These are phyloP conservation scores for Tetanocera ferruginea DNA, from an alignment of 2,888 invertebrate species.

Conservation along the genomic window DNA sequence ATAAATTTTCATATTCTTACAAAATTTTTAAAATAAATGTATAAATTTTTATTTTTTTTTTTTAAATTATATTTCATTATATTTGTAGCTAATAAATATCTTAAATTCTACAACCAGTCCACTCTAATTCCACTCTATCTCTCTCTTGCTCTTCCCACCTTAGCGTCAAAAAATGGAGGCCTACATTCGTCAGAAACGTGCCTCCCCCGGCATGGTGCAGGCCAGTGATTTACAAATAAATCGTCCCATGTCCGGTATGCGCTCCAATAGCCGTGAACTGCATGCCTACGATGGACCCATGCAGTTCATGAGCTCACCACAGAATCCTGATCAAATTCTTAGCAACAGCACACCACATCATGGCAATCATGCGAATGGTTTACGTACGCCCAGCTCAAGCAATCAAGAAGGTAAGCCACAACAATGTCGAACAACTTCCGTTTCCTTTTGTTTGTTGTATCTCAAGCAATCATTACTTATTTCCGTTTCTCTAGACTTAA, in stretches of 20 bases:
- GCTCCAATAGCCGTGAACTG: conserved; percentile 72
- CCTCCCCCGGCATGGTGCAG: conserved; percentile 88
- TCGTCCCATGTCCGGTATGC: conserved; percentile 80
- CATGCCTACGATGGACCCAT: conserved; percentile 85
- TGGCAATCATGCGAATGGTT: conserved; percentile 23
- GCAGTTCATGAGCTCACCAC: conserved; percentile 85
- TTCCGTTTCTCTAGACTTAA: conserved; percentile 57
- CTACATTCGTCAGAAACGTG: conserved; percentile 88
- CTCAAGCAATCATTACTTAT: background rate
- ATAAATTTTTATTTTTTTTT: too few species aligned
- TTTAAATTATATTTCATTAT: too few species aligned
- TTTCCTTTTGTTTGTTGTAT: background rate
- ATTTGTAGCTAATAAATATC: too few species aligned
- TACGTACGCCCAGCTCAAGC: conserved; percentile 17
- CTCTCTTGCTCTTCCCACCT: conserved; percentile 47
- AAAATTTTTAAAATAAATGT: background rate
- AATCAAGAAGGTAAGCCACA: conserved; percentile 43
- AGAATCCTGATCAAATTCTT: conserved; percentile 85
- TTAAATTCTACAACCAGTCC: too few species aligned
- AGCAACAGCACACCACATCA: conserved; percentile 59
- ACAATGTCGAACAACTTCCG: background rate
- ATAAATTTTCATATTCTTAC: background rate
- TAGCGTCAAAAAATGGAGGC: conserved; percentile 90
- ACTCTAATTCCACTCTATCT: too few species aligned
- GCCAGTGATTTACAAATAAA: conserved; percentile 84